phyloP scores from a whole-genome alignment of 2,888 invertebrate species.

The Rhorus exstirpatorius region DNA sequence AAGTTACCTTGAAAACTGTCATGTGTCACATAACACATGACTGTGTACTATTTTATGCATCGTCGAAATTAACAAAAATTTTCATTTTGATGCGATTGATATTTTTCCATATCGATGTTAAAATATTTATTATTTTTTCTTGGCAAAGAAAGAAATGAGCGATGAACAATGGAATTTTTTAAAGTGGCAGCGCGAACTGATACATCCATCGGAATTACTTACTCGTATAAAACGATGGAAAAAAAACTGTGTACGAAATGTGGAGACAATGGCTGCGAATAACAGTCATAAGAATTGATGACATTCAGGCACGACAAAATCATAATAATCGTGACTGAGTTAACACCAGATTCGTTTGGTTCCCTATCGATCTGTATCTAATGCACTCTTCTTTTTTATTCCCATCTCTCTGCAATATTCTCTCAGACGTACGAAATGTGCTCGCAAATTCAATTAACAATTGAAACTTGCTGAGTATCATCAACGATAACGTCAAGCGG shows the following conservation, averaged over 20 bases:
- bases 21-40: no score
- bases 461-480: slow-evolving; percentile 70
- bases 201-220: slow-evolving; percentile 29
- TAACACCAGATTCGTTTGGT: slow-evolving; percentile 63
- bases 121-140: background rate
- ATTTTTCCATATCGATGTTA: background rate
- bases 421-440: slow-evolving; percentile 11
- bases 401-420: background rate
- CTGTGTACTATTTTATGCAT: no score
- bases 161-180: slow-evolving; percentile 21
- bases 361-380: background rate
- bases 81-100: no score
- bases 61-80: no score
- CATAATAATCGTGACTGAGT: slow-evolving; percentile 62
- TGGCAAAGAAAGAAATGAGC: background rate
- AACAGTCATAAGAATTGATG: slow-evolving; percentile 23
- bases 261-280: slow-evolving; percentile 4
- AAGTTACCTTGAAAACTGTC: no score
- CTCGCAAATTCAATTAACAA: slow-evolving; percentile 75
- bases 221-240: slow-evolving; percentile 26
- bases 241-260: slow-evolving; percentile 24
- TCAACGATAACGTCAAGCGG: slow-evolving; percentile 33
- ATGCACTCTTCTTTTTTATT: background rate
- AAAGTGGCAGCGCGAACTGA: slow-evolving; percentile 7
- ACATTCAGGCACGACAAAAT: slow-evolving; percentile 18